These are phyloP conservation scores for Hermaeophaga mercurialis DNA, from an alignment of 2,888 invertebrate species.

Conservation along the genomic window DNA sequence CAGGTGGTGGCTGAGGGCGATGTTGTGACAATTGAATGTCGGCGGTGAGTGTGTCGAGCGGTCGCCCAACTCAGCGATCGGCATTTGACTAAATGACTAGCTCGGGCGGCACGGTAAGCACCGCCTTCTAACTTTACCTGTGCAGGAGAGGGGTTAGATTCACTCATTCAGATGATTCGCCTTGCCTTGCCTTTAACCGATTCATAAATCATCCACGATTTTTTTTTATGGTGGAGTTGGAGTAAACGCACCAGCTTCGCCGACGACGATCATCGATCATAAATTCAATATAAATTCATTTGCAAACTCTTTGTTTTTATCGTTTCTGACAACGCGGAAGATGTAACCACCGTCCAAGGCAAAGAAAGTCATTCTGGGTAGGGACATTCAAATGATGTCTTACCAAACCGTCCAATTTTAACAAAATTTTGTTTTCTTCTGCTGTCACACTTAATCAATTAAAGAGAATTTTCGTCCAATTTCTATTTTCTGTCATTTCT, in stretches of 20 bases:
- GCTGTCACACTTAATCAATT: too few relatives aligned
- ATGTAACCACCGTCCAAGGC: too few relatives aligned
- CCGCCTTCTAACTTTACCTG: conserved; percentile 56
- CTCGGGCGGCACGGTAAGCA: conserved; percentile 54
- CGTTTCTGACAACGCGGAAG: too few relatives aligned
- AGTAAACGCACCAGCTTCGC: background rate
- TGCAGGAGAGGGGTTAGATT: conserved; percentile 50
- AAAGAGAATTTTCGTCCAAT: too few relatives aligned
- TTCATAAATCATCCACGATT: conserved; percentile 53
- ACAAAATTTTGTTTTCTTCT: too few relatives aligned
- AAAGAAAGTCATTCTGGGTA: too few relatives aligned
- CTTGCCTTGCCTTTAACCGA: conserved; percentile 46
- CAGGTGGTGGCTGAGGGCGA: conserved; percentile 39
- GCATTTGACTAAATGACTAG: conserved; percentile 57
- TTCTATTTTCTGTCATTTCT: too few relatives aligned
- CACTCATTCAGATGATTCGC: conserved; percentile 56
- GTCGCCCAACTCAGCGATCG: conserved; percentile 51
- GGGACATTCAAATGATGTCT: too few relatives aligned
- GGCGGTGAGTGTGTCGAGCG: conserved; percentile 33
- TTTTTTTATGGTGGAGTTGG: background rate
- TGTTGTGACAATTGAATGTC: conserved; percentile 36
- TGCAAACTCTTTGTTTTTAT: too few relatives aligned
- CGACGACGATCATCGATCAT: background rate
- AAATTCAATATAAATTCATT: too few relatives aligned
- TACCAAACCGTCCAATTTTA: too few relatives aligned